Percentiles rank a stretch among this genome's conserved stretches.
These are phyloP conservation scores for Drosophila quadrilineata DNA, from an alignment of 1,140 invertebrate species.

Conservation along the genomic window DNA sequence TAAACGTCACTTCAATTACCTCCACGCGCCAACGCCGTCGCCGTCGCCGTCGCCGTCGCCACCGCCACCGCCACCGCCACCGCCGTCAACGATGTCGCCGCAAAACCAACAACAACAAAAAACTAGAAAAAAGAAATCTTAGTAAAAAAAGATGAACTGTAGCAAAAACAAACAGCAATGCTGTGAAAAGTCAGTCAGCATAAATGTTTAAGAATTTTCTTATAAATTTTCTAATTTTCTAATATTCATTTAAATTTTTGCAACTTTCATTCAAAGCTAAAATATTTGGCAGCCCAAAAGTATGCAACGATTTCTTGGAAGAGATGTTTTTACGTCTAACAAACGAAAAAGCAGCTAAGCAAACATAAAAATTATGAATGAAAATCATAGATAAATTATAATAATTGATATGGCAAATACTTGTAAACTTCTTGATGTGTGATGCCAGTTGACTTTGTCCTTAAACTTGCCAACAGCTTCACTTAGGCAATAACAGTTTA, in stretches of 20 bases:
- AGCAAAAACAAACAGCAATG: too few relatives aligned
- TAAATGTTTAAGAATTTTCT: conserved; percentile 58
- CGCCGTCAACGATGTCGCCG: conserved; percentile 45
- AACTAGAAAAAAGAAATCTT: conserved; percentile 30
- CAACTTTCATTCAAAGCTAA: background rate
- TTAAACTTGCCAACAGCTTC: too few relatives aligned
- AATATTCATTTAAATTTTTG: conserved; percentile 1
- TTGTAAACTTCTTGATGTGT: too few relatives aligned
- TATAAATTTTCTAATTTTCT: conserved; percentile 40
- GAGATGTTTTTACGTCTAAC: too few relatives aligned
- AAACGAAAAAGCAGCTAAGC: too few relatives aligned
- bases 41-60: conserved; percentile 42
- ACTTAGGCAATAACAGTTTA: too few relatives aligned
- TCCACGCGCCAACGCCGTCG: conserved; percentile 71
- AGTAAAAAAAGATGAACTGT: too few relatives aligned
- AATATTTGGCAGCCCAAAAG: background rate
- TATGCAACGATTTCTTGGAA: too few relatives aligned
- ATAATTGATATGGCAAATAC: too few relatives aligned
- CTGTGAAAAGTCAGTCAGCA: conserved; percentile 65
- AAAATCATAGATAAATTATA: too few relatives aligned
- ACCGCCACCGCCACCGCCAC: conserved; percentile 60
- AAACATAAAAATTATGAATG: too few relatives aligned
- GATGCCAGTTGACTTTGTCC: too few relatives aligned
- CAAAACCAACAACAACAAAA: conserved; percentile 39
- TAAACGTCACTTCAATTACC: conserved; percentile 79